These are phyloP conservation scores for Cynoglossus semilaevis DNA, from an alignment of 2,113 vertebrate species.

Conservation along the genomic window DNA sequence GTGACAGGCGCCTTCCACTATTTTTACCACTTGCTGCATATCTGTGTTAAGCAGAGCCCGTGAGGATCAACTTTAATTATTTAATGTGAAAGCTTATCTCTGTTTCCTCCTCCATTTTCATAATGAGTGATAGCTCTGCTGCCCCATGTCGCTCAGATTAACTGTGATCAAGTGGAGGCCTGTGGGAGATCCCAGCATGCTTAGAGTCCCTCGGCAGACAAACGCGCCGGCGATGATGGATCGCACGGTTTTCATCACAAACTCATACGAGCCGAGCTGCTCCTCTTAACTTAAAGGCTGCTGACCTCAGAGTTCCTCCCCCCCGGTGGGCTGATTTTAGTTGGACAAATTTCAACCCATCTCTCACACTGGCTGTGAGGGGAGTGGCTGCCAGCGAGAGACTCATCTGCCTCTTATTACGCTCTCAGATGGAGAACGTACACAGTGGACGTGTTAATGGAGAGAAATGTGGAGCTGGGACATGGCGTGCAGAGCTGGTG, in stretches of 20 bases:
- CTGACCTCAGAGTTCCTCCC: constrained; percentile 83
- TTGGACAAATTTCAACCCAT: constrained; percentile 89
- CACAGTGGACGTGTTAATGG: constrained; percentile 68
- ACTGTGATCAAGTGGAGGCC: constrained; percentile 87
- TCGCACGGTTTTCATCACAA: constrained; percentile 93
- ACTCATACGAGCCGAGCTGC: constrained; percentile 76
- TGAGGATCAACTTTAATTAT: constrained; percentile 60
- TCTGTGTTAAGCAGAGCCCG: constrained; percentile 4
- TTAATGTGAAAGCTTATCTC: constrained; percentile 67
- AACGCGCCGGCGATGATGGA: constrained; percentile 84
- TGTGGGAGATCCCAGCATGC: constrained; percentile 85
- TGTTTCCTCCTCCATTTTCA: constrained; percentile 77
- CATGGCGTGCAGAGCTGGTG: constrained; percentile 46
- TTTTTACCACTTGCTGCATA: constrained; percentile 9
- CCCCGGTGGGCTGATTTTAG: constrained; percentile 90
- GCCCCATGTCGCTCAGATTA: constrained; percentile 78
- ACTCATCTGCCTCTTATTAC: constrained; percentile 91
- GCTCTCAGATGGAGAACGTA: constrained; percentile 65
- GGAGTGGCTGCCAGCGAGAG: constrained; percentile 70
- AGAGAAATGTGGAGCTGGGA: constrained; percentile 50
- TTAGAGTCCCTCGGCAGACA: constrained; percentile 81
- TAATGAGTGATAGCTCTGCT: constrained; percentile 80
- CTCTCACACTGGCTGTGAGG: constrained; percentile 29
- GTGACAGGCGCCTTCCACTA: too few species aligned
- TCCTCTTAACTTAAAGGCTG: constrained; percentile 82